Evolutionary conservation across 2,888 invertebrate genomes (phyloP).

Genomic region (Ophioninae sp.): DNA sequence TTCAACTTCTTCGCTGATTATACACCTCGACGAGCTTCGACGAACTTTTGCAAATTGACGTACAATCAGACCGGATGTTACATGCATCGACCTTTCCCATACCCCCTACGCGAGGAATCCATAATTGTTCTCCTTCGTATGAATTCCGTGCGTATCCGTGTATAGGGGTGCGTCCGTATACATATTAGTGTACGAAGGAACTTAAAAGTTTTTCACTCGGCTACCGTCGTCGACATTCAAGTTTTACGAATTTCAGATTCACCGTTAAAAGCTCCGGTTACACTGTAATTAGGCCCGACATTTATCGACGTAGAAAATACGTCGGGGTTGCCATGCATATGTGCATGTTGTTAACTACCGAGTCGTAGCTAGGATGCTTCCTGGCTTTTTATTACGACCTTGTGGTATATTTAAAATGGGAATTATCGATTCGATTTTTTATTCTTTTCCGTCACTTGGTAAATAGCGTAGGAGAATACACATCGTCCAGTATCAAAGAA

Average conservation of each 20-base stretch:
- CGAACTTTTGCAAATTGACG: conserved; percentile 52
- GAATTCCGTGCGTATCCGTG: background rate
- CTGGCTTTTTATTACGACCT: conserved; percentile 5
- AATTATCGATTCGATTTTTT: background rate
- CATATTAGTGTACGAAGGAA: background rate
- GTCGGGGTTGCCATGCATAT: background rate
- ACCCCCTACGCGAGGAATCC: conserved; percentile 29
- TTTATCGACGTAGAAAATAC: conserved; percentile 12
- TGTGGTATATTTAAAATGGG: background rate
- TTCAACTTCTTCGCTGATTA: conserved; percentile 58
- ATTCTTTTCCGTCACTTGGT: background rate
- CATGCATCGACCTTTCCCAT: conserved; percentile 57
- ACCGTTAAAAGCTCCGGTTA: conserved; percentile 22
- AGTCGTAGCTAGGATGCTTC: conserved; percentile 1
- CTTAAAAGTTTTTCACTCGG: conserved; percentile 20
- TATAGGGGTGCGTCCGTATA: background rate
- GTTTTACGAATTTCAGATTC: conserved; percentile 25
- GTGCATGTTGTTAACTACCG: background rate
- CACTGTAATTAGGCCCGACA: conserved; percentile 35
- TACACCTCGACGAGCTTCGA: conserved; percentile 44
- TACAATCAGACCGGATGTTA: conserved; percentile 56
- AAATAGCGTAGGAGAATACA: background rate
- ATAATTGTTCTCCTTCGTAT: conserved; percentile 27
- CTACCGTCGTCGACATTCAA: background rate
- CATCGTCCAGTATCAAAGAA: background rate